Conservation (phyloP, 2,888 invertebrate genomes). For the Drosophila siamana region DNA sequence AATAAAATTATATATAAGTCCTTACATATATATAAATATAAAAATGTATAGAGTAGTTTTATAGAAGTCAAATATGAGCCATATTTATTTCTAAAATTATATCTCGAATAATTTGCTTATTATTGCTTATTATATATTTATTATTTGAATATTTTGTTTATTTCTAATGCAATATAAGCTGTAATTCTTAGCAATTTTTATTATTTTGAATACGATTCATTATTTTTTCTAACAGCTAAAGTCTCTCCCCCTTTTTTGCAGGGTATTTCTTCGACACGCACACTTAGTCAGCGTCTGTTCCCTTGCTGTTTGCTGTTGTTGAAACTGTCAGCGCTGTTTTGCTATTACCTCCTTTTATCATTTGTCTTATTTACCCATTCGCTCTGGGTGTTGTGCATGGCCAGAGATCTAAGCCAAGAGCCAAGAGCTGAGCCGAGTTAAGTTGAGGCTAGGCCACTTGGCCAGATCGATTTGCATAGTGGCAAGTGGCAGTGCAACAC, state of each 20-base stretch:
- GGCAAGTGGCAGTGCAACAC: constrained; percentile 16
- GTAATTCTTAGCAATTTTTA: too few species aligned
- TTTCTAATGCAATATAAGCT: too few species aligned
- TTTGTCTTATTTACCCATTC: constrained; percentile 74
- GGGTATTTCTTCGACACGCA: background rate
- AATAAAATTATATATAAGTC: too few species aligned
- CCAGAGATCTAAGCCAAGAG: constrained; percentile 22
- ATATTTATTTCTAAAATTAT: too few species aligned
- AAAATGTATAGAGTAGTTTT: too few species aligned
- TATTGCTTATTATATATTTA: too few species aligned
- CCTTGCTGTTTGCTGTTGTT: constrained; percentile 41
- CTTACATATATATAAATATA: too few species aligned
- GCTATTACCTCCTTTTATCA: constrained; percentile 70
- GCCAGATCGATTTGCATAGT: constrained; percentile 70
- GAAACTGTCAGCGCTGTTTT: constrained; percentile 61
- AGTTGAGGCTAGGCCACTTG: constrained; percentile 20
- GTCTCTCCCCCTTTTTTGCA: background rate
- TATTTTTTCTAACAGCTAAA: too few species aligned
- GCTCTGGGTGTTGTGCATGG: constrained; percentile 48
- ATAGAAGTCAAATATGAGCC: too few species aligned
- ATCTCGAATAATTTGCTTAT: too few species aligned
- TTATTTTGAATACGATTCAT: too few species aligned
- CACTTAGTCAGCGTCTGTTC: background rate
- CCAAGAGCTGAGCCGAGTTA: constrained; percentile 7
- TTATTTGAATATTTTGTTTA: too few species aligned